Evolutionary conservation across 2,113 vertebrate species (phyloP), one percentile per base, ranked within the genome.

Genomic region (Acinonyx jubatus): DNA sequence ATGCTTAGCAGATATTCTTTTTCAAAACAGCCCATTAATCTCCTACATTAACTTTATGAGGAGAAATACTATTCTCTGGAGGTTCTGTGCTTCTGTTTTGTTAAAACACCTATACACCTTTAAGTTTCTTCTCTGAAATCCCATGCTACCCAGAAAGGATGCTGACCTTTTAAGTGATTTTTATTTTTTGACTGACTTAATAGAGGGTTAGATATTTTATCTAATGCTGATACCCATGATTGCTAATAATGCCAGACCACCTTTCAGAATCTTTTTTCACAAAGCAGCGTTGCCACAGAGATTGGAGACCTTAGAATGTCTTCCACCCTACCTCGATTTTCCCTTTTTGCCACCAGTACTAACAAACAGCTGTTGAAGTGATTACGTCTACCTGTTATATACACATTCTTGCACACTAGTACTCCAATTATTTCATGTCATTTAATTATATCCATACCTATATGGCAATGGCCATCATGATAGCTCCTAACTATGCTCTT

Each of bases 161-260:
- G 10, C 2, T 73, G 45, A 86, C 1, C 18, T 87, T 91, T 50
- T 8, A 78, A 7, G 4, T 74, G 71, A 73, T 63, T 41, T 69
- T 89, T 89, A 89, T 29, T 88, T 93, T 71, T 45, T 87, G 16
- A 21, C 61, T 71, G 7, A 63, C 3, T 88, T 76, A 76, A 68
- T 3, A 78, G 21, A 80, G 3, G 1, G 4, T 52, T 71, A 4
- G 9, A n/a, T 55, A 4, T 36, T 65, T 38, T 19, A 80, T 38
- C 3, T 31, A 71, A 61, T 27, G 16, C 16, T 48, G 16, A 55
- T 83, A 83, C 2, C 23, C 69, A 68, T 78, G 38, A 81, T 33
- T 78, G 12, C 9, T 81, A n/a, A 27, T 69, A 41, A 91, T 10
- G 4, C 31, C 48, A 61, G 31, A 27, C 12, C 2, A 27, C 48